phyloP scores from a whole-genome alignment of 2,113 vertebrate species.

The Hymenochirus boettgeri region DNA sequence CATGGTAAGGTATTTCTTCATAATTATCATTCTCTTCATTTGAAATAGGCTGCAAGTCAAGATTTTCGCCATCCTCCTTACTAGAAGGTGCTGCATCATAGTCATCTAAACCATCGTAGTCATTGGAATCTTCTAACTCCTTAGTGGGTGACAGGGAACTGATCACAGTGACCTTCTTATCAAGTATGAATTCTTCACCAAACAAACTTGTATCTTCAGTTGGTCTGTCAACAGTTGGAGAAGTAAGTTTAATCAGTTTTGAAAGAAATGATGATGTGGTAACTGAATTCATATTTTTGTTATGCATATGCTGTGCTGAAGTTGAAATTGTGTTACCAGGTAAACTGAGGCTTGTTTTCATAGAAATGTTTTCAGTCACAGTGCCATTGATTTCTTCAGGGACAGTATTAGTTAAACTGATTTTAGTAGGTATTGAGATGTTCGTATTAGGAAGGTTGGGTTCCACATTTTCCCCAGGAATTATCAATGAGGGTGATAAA shows the following conservation, averaged over 20 bases:
- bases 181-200: slow-evolving; percentile 57
- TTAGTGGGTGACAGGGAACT: slow-evolving; percentile 52
- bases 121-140: slow-evolving; percentile 45
- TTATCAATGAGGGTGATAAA: too few species aligned
- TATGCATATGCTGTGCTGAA: slow-evolving; percentile 12
- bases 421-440: background rate
- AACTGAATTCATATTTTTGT: slow-evolving; percentile 20
- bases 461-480: too few species aligned
- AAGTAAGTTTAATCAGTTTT: slow-evolving; percentile 30
- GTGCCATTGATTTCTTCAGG: too few species aligned
- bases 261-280: background rate
- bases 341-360: background rate
- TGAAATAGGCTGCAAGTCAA: slow-evolving; percentile 45
- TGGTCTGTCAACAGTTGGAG: slow-evolving; percentile 50
- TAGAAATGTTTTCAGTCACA: too few species aligned
- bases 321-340: background rate
- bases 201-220: slow-evolving; percentile 57
- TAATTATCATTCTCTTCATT: slow-evolving; percentile 51
- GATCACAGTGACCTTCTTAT: slow-evolving; percentile 46
- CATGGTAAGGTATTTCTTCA: slow-evolving; percentile 48
- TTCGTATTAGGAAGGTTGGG: background rate
- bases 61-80: slow-evolving; percentile 29
- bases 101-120: slow-evolving; percentile 50
- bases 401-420: too few species aligned
- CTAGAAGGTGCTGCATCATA: slow-evolving; percentile 50